These are phyloP conservation scores for Leucoraja erinaceus DNA, from an alignment of 2,113 vertebrate species.

Conservation along the genomic window DNA sequence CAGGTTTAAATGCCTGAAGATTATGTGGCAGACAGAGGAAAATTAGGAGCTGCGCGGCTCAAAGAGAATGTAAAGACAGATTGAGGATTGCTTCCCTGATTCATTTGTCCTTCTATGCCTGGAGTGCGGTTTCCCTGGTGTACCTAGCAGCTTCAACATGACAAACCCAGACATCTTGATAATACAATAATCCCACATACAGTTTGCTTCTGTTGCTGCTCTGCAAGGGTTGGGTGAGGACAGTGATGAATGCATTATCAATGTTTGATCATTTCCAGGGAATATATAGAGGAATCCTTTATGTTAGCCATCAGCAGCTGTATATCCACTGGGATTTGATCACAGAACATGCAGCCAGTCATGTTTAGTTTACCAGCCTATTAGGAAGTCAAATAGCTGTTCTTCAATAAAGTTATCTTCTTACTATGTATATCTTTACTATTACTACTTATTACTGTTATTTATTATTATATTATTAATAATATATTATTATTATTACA, in stretches of 20 bases:
- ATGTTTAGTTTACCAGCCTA: too few relatives aligned
- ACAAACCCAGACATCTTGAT: not conserved
- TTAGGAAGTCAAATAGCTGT: too few relatives aligned
- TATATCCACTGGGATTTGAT: too few relatives aligned
- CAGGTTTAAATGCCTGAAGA: not conserved
- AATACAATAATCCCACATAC: not conserved
- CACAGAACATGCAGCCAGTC: too few relatives aligned
- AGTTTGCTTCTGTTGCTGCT: not conserved
- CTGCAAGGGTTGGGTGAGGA: not conserved
- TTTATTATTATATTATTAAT: too few relatives aligned
- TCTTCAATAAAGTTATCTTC: too few relatives aligned
- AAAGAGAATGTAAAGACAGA: not conserved
- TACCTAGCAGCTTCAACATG: not conserved
- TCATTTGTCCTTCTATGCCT: not conserved
- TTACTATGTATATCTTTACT: too few relatives aligned
- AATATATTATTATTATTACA: too few relatives aligned
- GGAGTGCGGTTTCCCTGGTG: not conserved
- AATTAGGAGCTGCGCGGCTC: not conserved
- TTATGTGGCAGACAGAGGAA: not conserved
- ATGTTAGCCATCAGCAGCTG: too few relatives aligned
- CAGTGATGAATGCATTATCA: not conserved
- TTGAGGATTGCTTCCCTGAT: not conserved
- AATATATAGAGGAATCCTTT: too few relatives aligned
- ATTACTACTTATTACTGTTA: too few relatives aligned
- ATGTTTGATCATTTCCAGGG: too few relatives aligned